phyloP scores from a whole-genome alignment of 2,888 invertebrate genomes.

The Oligia strigilis region DNA sequence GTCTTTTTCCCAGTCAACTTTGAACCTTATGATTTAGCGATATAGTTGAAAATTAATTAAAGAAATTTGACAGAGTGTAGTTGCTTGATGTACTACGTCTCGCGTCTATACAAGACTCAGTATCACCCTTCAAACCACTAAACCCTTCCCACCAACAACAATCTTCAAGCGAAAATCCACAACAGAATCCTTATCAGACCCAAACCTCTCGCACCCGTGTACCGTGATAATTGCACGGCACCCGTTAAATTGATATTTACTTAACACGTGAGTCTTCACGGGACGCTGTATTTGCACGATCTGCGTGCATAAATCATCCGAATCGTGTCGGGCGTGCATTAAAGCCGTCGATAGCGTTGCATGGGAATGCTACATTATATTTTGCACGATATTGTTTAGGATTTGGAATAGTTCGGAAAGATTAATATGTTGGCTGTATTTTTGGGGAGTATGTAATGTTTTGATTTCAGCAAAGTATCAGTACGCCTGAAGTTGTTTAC shows the following conservation, averaged over 20 bases:
- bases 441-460: conserved; percentile 4
- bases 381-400: conserved; percentile 43
- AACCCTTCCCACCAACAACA: background rate
- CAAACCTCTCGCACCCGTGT: conserved; percentile 1
- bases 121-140: background rate
- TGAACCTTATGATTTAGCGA: no score
- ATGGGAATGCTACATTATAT: conserved; percentile 51
- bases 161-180: background rate
- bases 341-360: conserved; percentile 54
- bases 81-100: no score
- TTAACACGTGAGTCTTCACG: conserved; percentile 45
- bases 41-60: no score
- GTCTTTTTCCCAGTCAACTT: no score
- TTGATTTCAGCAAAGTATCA: background rate
- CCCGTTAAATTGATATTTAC: conserved; percentile 52
- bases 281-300: conserved; percentile 52
- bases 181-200: conserved; percentile 11
- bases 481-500: background rate
- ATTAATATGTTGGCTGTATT: conserved; percentile 36
- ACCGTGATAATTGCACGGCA: conserved; percentile 36
- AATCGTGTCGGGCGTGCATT: conserved; percentile 57
- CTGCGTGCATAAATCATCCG: conserved; percentile 52
- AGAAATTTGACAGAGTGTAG: no score
- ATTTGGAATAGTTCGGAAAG: conserved; percentile 36
- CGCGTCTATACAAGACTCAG: background rate